phyloP scores from a whole-genome alignment of 2,888 invertebrate species.

The Drosophila percnosoma region DNA sequence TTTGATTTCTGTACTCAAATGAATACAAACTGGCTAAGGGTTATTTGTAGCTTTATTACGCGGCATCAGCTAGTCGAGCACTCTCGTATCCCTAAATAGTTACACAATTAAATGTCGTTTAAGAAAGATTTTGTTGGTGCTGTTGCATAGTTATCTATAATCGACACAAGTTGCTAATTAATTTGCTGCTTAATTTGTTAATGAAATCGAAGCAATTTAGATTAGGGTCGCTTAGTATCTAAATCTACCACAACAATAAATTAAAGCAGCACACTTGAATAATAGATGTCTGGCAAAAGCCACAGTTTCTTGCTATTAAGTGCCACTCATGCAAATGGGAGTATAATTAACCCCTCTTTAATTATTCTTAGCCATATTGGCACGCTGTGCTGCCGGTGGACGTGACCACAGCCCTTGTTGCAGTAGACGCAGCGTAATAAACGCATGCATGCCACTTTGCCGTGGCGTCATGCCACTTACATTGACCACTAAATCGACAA shows the following conservation, averaged over 20 bases:
- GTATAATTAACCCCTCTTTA: slow-evolving; percentile 43
- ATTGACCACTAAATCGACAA: slow-evolving; percentile 83
- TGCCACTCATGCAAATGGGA: slow-evolving; percentile 28
- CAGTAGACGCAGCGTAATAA: slow-evolving; percentile 89
- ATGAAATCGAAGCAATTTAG: background rate
- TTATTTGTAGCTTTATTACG: background rate
- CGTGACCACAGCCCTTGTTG: slow-evolving; percentile 91
- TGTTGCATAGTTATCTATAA: slow-evolving; percentile 7
- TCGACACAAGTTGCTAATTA: slow-evolving; percentile 37
- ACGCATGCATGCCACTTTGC: slow-evolving; percentile 90
- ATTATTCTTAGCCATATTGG: slow-evolving; percentile 79
- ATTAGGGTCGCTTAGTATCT: slow-evolving; percentile 6
- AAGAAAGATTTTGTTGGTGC: background rate
- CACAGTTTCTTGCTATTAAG: slow-evolving; percentile 6
- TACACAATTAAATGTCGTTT: background rate
- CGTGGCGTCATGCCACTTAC: slow-evolving; percentile 88
- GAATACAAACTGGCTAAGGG: too few species aligned
- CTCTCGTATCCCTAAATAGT: background rate
- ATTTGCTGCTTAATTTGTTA: slow-evolving; percentile 22
- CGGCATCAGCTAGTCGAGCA: background rate
- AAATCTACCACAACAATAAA: slow-evolving; percentile 28
- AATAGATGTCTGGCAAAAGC: background rate
- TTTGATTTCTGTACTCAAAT: background rate
- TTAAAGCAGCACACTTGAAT: slow-evolving; percentile 23
- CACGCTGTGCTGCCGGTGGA: slow-evolving; percentile 87